These are phyloP conservation scores for Zosterops pallidus DNA, from an alignment of 2,113 vertebrate genomes.

Conservation along the genomic window DNA sequence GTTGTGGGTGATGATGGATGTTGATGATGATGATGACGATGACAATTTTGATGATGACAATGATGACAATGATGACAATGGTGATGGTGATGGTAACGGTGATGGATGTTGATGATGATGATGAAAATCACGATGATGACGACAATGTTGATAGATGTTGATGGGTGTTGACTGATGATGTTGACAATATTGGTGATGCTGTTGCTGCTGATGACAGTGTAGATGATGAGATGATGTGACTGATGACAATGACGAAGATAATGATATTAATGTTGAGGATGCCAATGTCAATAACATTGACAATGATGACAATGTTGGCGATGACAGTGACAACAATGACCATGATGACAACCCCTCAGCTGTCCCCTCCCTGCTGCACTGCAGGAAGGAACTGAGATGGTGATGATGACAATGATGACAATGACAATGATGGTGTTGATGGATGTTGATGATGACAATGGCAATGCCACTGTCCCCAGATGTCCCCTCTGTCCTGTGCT, in stretches of 20 bases:
- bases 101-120: too few species aligned
- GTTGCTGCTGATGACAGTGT: not conserved
- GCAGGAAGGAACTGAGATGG: not conserved
- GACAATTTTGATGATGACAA: too few species aligned
- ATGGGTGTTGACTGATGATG: not conserved
- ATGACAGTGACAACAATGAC: not conserved
- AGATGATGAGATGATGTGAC: not conserved
- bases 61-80: not conserved
- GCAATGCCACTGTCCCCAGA: too few species aligned
- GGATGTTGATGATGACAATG: not conserved
- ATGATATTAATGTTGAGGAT: not conserved
- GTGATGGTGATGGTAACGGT: too few species aligned
- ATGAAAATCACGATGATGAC: not conserved
- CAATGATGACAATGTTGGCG: too few species aligned
- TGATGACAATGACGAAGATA: rapidly evolving
- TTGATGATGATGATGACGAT: not conserved
- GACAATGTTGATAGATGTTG: not conserved
- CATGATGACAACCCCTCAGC: not conserved
- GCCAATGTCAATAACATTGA: rapidly evolving
- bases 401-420: not conserved
- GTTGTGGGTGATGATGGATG: not conserved
- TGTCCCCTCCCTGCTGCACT: not conserved
- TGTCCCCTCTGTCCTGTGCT: too few species aligned
- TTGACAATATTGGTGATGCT: not conserved
- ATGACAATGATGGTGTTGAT: too few species aligned